phyloP scores from a whole-genome alignment of 2,888 invertebrate genomes.

The Silvanus unidentatus region DNA sequence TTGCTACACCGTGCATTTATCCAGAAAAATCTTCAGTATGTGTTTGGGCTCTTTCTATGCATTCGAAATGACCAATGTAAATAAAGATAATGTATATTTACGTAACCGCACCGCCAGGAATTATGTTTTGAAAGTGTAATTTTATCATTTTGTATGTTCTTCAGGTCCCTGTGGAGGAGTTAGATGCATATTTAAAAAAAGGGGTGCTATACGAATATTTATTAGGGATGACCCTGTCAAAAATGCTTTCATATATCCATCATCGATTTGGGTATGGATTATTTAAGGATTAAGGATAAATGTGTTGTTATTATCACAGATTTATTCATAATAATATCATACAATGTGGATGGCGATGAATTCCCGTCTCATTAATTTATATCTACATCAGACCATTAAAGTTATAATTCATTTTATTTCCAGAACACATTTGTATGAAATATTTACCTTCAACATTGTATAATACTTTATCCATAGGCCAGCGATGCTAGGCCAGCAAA shows the following conservation, averaged over 20 bases:
- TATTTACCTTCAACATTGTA: slow-evolving; percentile 29
- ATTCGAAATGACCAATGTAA: background rate
- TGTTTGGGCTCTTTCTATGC: slow-evolving; percentile 7
- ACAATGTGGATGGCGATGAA: no score
- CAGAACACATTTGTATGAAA: slow-evolving; percentile 26
- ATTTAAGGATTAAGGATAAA: no score
- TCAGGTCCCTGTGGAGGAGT: slow-evolving; percentile 15
- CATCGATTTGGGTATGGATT: no score
- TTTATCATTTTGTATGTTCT: slow-evolving; percentile 20
- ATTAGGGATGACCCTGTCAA: no score
- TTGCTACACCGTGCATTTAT: slow-evolving; percentile 15
- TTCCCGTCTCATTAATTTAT: slow-evolving; percentile 5
- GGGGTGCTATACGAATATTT: no score
- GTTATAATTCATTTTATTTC: slow-evolving; percentile 23
- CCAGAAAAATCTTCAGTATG: slow-evolving; percentile 10
- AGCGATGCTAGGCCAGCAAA: background rate
- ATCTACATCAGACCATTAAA: slow-evolving; percentile 22
- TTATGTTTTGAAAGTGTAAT: slow-evolving; percentile 18
- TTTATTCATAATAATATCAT: no score
- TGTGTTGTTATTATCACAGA: no score
- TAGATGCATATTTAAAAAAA: background rate
- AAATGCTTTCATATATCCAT: no score
- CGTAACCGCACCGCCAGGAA: slow-evolving; percentile 6
- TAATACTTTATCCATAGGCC: slow-evolving; percentile 28
- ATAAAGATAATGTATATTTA: slow-evolving; percentile 4